phyloP scores from a whole-genome alignment of 2,797 vertebrate species.

The Heterohyrax brucei region DNA sequence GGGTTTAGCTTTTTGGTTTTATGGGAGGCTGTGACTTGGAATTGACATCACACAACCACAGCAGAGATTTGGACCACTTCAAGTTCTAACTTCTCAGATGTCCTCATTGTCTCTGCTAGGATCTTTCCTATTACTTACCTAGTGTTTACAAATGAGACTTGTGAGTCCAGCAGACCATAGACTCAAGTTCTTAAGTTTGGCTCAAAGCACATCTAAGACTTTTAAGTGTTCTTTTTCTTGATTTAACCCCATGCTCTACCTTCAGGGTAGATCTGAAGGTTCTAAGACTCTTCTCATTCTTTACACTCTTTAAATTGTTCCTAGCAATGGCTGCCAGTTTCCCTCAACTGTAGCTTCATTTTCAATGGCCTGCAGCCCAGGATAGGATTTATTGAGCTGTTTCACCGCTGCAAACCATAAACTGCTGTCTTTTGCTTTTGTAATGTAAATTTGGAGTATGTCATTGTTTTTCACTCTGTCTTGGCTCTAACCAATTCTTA shows the following conservation, averaged over 20 bases:
- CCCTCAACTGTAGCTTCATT: not conserved
- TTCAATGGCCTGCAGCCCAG: not conserved
- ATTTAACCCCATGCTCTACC: too few species aligned
- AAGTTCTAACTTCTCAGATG: not conserved
- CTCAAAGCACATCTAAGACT: not conserved
- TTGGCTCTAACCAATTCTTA: not conserved
- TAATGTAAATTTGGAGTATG: not conserved
- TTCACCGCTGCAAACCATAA: not conserved
- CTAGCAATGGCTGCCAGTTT: not conserved
- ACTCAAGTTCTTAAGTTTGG: not conserved
- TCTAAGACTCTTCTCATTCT: not conserved
- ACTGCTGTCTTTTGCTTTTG: not conserved
- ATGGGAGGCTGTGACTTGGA: too few species aligned
- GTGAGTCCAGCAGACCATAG: not conserved
- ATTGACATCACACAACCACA: too few species aligned
- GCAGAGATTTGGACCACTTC: not conserved
- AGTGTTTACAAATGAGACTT: not conserved
- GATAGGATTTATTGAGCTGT: not conserved
- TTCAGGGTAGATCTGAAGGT: too few species aligned
- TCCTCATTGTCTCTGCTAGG: not conserved
- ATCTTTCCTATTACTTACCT: not conserved
- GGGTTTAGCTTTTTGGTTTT: not conserved
- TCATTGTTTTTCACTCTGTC: not conserved
- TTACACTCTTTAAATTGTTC: not conserved
- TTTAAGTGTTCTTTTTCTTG: not conserved